phyloP scores from a whole-genome alignment of 1,140 invertebrate genomes.

The Mylabris phalerata region DNA sequence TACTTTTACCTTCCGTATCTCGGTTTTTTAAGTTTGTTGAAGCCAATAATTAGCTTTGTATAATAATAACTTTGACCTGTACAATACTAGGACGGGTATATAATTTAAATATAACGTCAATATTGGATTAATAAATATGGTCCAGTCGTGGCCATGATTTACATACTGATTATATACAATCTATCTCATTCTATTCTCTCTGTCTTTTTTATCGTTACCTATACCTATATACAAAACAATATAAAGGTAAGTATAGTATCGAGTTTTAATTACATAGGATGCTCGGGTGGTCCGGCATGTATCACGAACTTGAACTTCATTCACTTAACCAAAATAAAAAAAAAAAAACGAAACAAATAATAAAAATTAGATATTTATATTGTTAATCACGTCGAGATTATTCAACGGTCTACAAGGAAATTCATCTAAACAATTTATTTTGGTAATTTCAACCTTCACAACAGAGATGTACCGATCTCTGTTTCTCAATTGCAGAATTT shows the following conservation, averaged over 20 bases:
- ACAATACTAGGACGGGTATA: conserved; percentile 27
- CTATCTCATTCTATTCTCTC: conserved; percentile 15
- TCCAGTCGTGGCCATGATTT: conserved; percentile 37
- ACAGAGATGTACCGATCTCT: too few species aligned
- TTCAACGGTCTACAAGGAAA: too few species aligned
- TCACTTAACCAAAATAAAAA: conserved; percentile 10
- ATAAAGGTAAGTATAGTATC: conserved; percentile 26
- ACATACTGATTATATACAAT: conserved; percentile 37
- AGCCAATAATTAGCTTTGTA: conserved; percentile 24
- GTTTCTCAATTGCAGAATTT: too few species aligned
- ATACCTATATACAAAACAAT: too few species aligned
- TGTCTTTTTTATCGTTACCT: too few species aligned
- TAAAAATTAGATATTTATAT: too few species aligned
- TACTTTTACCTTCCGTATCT: conserved; percentile 6
- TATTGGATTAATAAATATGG: conserved; percentile 40
- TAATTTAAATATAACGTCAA: conserved; percentile 38
- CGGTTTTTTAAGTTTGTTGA: too few species aligned
- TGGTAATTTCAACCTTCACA: too few species aligned
- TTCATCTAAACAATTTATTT: too few species aligned
- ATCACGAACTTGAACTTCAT: conserved; percentile 33
- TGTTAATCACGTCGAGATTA: too few species aligned
- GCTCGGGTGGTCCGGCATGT: conserved; percentile 33
- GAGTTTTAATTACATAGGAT: conserved; percentile 36
- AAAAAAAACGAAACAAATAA: too few species aligned
- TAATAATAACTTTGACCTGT: conserved; percentile 23